phyloP scores from a whole-genome alignment of 2,888 invertebrate species.

The Perdita meconis region DNA sequence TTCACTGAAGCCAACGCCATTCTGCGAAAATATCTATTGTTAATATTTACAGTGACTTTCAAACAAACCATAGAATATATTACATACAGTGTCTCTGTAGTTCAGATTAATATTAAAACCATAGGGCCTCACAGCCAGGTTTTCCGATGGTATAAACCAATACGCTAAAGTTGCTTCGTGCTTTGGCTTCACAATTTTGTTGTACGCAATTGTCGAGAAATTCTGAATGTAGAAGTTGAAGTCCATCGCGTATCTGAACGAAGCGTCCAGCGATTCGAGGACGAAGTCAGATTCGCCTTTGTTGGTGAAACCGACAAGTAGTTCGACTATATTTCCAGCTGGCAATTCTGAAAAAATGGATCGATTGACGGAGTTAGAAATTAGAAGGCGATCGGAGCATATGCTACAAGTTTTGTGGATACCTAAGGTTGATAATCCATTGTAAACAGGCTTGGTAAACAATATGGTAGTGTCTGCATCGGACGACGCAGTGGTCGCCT shows the following conservation, averaged over 20 bases:
- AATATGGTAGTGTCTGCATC: conserved; percentile 96
- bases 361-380: conserved; percentile 11
- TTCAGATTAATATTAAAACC: conserved; percentile 96
- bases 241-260: conserved; percentile 99
- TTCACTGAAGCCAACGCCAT: conserved; percentile 90
- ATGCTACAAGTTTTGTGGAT: conserved; percentile 24
- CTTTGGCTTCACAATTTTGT: conserved; percentile 94
- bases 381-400: neutral
- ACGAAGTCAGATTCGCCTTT: conserved; percentile 96
- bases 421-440: conserved; percentile 79
- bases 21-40: conserved; percentile 82
- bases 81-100: conserved; percentile 90
- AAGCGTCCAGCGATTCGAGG: conserved; percentile 97
- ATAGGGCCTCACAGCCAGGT: conserved; percentile 98
- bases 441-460: conserved; percentile 91
- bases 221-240: conserved; percentile 99
- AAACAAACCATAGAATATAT: conserved; percentile 1
- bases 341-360: conserved; percentile 89
- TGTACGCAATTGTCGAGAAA: conserved; percentile 95
- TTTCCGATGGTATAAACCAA: conserved; percentile 97
- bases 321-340: conserved; percentile 96
- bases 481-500: conserved; percentile 91
- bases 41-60: conserved; percentile 10
- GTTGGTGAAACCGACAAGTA: conserved; percentile 98
- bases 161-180: conserved; percentile 98